Base-by-base conservation (phyloP, 2,888 invertebrate genomes). In the Trilocha varians region DNA sequence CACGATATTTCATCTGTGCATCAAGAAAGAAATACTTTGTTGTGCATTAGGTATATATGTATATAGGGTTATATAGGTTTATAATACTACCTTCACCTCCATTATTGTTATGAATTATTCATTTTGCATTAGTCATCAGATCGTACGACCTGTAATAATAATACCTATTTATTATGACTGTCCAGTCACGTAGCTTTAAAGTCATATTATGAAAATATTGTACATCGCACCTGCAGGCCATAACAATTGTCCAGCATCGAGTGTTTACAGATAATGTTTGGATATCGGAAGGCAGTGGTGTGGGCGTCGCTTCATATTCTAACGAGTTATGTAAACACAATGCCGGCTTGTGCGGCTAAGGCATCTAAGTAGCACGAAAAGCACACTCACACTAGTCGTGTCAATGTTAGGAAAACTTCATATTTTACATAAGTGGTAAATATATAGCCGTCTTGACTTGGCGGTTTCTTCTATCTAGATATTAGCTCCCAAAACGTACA, bases 251-350 rank as follows among this genome's bases (percentile, higher is more conserved):
- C 54, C 61, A 68, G 69, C 67, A 72, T 71, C 62, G 65, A 75
- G 68, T 73, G 67, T 72, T 71, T 70, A 65, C 68, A 55, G 68
- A 70, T 71, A 66, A 68, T 43, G 37, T 43, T 55, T 62, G 63
- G 66, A 62, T 66, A 66, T 62, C 67, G 70, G 70, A 69, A 66
- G 60, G 52, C 44, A 43, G 51, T 47, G 52, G 66, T 65, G 80
- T 78, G 65, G 60, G 59, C 56, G 58, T 56, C 60, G 61, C 60
- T 59, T 56, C 56, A 61, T 62, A 65, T 59, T 65, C 77, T 83
- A 82, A 83, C 82, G 65, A 78, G 78, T 75, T 79, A 72, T 75
- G 78, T 78, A 78, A 82, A 82, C 82, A 80, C 45, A 53, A 48
- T 42, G 46, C 53, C 61, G 60, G 57, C 65, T 55, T 62, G 56